Evolutionary conservation across 2,113 vertebrate species (phyloP).

Genomic region (Romanogobio albipinnatus): DNA sequence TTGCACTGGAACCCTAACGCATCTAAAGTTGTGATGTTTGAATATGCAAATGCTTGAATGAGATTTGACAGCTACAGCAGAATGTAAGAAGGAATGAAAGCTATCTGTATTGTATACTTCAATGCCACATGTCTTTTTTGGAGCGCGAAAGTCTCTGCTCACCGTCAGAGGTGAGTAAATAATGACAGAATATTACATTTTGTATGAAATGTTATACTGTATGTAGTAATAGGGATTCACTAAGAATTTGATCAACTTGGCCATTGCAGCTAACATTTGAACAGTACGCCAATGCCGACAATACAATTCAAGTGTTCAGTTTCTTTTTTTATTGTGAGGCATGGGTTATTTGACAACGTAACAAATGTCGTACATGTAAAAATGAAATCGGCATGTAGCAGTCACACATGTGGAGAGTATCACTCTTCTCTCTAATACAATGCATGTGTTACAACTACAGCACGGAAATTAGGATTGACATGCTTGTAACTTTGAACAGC

Average conservation of each 20-base stretch:
- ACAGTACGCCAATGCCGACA: background rate
- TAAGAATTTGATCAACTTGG: background rate
- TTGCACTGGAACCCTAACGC: background rate
- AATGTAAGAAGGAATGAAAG: background rate
- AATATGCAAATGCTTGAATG: background rate
- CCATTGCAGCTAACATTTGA: background rate
- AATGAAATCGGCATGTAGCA: slow-evolving; percentile 51
- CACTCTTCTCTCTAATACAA: slow-evolving; percentile 37
- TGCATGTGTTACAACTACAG: slow-evolving; percentile 26
- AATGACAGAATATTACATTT: background rate
- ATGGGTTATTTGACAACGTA: slow-evolving; percentile 30
- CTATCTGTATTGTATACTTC: background rate
- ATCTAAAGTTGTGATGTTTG: background rate
- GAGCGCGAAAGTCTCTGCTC: background rate
- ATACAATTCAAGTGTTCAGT: background rate
- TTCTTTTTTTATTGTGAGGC: slow-evolving; percentile 64
- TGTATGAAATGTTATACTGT: background rate
- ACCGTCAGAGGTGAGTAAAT: background rate
- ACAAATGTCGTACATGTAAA: slow-evolving; percentile 75
- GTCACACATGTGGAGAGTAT: slow-evolving; percentile 34
- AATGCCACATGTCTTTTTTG: background rate
- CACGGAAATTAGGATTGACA: slow-evolving; percentile 57
- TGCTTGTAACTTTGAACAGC: slow-evolving; percentile 52
- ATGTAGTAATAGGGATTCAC: too few relatives aligned
- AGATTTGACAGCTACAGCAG: background rate